These are phyloP conservation scores for Melanocharis versteri DNA, from an alignment of 2,113 vertebrate genomes.

Conservation along the genomic window DNA sequence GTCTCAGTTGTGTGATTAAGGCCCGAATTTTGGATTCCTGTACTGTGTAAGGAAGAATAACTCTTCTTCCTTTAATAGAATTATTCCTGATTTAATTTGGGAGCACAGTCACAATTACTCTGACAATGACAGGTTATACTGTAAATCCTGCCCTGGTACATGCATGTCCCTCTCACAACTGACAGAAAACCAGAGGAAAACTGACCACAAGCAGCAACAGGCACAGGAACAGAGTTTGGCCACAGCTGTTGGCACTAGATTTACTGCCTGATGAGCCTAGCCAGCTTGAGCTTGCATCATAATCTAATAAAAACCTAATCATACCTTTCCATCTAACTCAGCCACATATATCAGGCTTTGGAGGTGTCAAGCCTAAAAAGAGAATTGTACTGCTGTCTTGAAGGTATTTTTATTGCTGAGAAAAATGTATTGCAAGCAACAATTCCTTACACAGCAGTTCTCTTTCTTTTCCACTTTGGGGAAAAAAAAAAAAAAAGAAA, in stretches of 20 bases:
- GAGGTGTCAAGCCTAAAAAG: neutral
- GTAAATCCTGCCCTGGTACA: neutral
- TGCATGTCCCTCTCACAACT: neutral
- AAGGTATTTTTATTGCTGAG: neutral
- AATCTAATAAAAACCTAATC: slow-evolving; percentile 26
- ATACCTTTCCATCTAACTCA: slow-evolving; percentile 5
- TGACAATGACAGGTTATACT: neutral
- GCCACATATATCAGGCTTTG: neutral
- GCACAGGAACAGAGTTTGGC: neutral
- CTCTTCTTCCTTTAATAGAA: neutral
- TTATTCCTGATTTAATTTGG: neutral
- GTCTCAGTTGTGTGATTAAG: neutral
- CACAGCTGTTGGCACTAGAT: neutral
- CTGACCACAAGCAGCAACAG: neutral
- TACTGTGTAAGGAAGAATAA: neutral
- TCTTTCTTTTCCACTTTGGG: neutral
- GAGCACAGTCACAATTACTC: neutral
- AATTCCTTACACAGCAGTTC: neutral
- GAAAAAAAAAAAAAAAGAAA: neutral
- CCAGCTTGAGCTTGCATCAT: neutral
- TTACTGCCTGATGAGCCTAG: neutral
- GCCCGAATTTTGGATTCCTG: neutral
- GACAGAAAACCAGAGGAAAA: neutral
- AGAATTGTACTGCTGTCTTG: neutral
- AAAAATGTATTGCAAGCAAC: neutral